Evolutionary conservation across 2,888 invertebrate species (phyloP).

Genomic region (Dorcus hopei): DNA sequence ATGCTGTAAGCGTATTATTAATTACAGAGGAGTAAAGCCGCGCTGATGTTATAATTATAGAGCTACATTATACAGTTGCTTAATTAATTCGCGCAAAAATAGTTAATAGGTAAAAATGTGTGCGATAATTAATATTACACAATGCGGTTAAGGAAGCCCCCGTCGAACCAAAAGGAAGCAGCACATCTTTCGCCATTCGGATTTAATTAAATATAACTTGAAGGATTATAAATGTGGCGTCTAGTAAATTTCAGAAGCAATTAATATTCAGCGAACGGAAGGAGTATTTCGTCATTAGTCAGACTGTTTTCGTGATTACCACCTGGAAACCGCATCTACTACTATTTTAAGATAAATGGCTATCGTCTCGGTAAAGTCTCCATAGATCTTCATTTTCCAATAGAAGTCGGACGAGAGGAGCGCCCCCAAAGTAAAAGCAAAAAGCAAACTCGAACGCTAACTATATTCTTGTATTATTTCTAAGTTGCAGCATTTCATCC

Average conservation of each 20-base stretch:
- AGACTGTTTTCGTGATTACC: slow-evolving; percentile 30
- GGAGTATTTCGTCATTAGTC: slow-evolving; percentile 31
- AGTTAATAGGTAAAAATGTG: too few relatives aligned
- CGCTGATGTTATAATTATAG: too few relatives aligned
- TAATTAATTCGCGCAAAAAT: too few relatives aligned
- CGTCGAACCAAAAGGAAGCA: too few relatives aligned
- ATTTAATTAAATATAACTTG: slow-evolving; percentile 15
- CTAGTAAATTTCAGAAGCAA: slow-evolving; percentile 16
- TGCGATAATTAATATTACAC: too few relatives aligned
- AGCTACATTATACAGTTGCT: too few relatives aligned
- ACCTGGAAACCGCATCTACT: slow-evolving; percentile 33
- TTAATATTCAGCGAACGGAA: slow-evolving; percentile 23
- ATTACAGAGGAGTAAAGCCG: too few relatives aligned
- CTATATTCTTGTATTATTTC: too few relatives aligned
- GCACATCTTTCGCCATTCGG: not conserved
- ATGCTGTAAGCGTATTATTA: too few relatives aligned
- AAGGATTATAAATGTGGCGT: slow-evolving; percentile 9
- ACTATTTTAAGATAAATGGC: slow-evolving; percentile 38
- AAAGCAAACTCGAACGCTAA: too few relatives aligned
- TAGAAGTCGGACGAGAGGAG: slow-evolving; percentile 32
- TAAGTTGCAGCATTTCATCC: too few relatives aligned
- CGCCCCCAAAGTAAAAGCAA: slow-evolving; percentile 9
- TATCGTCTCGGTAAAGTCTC: slow-evolving; percentile 37
- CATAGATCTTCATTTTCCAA: slow-evolving; percentile 44
- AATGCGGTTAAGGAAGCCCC: too few relatives aligned